phyloP scores from a whole-genome alignment of 2,888 invertebrate species.

The Tenthredo amoena region DNA sequence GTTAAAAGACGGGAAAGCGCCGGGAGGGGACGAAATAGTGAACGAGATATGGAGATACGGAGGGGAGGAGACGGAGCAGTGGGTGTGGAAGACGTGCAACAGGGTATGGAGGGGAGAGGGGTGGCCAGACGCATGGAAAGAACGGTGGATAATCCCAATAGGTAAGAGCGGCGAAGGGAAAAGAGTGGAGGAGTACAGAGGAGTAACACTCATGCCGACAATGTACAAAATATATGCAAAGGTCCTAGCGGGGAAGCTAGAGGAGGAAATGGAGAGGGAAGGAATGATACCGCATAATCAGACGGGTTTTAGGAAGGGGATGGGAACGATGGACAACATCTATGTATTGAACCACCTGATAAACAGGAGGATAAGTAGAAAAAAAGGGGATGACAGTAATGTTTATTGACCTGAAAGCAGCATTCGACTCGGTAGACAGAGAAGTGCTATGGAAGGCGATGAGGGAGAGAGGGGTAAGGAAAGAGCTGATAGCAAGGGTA shows the following conservation, averaged over 20 bases:
- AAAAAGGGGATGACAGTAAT: too few species aligned
- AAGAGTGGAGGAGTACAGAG: conserved; percentile 53
- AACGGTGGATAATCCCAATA: neutral
- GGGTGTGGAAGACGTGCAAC: neutral
- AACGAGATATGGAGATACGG: conserved; percentile 18
- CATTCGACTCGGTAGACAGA: conserved; percentile 43
- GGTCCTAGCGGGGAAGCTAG: conserved; percentile 37
- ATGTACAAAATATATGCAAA: conserved; percentile 50
- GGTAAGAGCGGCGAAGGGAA: conserved; percentile 48
- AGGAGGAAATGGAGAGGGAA: conserved; percentile 28
- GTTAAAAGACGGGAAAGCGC: conserved; percentile 1
- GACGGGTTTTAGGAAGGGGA: neutral
- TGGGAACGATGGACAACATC: too few species aligned
- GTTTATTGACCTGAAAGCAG: neutral
- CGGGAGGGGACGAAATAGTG: conserved; percentile 10
- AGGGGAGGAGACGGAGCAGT: neutral
- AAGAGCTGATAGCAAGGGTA: neutral
- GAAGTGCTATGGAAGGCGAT: neutral
- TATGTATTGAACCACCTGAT: too few species aligned
- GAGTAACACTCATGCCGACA: conserved; percentile 6
- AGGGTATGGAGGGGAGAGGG: conserved; percentile 46
- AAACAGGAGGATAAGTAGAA: too few species aligned
- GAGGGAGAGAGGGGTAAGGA: conserved; percentile 7
- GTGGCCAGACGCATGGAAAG: conserved; percentile 33
- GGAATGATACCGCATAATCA: too few species aligned